Evolutionary conservation across 2,888 invertebrate species (phyloP).

Genomic region (Drosophila fulvimacula): DNA sequence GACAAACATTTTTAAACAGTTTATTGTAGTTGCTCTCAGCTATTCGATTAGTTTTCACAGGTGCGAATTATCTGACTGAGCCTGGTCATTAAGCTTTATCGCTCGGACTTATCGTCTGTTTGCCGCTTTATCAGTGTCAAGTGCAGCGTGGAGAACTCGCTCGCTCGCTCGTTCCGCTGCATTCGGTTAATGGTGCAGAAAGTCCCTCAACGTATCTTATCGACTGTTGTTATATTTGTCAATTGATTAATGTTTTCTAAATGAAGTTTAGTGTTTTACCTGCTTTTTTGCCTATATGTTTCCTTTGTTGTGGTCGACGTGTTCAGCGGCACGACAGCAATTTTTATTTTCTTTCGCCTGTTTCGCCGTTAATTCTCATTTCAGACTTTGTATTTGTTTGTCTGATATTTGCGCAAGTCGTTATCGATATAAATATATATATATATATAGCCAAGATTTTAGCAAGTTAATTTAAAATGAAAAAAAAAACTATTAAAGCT

Average conservation of each 20-base stretch:
- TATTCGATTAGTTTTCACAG: not conserved
- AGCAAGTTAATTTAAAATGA: conserved; percentile 52
- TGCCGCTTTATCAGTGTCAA: conserved; percentile 8
- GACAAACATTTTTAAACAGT: not conserved
- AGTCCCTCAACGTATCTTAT: conserved; percentile 58
- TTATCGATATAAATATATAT: conserved; percentile 33
- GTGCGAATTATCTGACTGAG: not conserved
- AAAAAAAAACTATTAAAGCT: conserved; percentile 54
- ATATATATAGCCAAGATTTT: conserved; percentile 25
- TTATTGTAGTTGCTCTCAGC: not conserved
- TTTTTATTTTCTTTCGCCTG: conserved; percentile 11
- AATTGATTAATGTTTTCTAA: conserved; percentile 50
- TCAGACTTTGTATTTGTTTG: conserved; percentile 45
- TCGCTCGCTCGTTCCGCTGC: conserved; percentile 21
- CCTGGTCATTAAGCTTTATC: not conserved
- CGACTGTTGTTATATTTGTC: conserved; percentile 29
- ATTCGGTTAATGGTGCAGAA: conserved; percentile 9
- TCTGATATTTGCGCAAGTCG: conserved; percentile 54
- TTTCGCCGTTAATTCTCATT: conserved; percentile 12
- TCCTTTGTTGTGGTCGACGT: conserved; percentile 63
- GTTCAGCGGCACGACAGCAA: conserved; percentile 56
- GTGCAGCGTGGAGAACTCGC: conserved; percentile 36
- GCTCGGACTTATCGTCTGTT: not conserved
- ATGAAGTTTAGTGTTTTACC: conserved; percentile 23
- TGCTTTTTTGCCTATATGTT: conserved; percentile 21